Conservation (phyloP, 2,797 vertebrate genomes). For the Coluber constrictor region DNA sequence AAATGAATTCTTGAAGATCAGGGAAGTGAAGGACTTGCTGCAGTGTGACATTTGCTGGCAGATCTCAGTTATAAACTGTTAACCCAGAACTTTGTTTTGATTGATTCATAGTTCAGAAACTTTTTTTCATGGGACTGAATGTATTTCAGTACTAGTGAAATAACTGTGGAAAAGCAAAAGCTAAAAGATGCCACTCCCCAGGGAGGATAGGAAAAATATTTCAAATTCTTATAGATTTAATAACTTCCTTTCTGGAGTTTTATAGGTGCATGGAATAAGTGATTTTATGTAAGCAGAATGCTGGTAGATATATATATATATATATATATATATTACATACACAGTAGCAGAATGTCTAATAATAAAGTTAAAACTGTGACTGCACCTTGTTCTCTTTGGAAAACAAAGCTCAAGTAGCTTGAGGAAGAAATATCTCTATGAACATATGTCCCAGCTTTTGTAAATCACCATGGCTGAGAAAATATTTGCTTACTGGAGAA, state of each 20-base stretch:
- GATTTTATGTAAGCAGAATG: background rate
- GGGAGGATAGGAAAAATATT: background rate
- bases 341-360: background rate
- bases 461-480: background rate
- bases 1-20: background rate
- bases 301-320: too few relatives aligned
- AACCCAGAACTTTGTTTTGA: background rate
- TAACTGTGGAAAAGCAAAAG: background rate
- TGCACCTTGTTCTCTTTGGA: background rate
- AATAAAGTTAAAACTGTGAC: background rate
- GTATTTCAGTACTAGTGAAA: background rate
- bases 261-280: background rate
- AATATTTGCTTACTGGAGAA: background rate
- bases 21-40: background rate
- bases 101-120: background rate
- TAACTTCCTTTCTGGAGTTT: background rate
- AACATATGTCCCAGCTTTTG: background rate
- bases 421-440: background rate
- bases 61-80: background rate
- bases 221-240: background rate
- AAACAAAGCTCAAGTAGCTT: background rate
- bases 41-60: background rate
- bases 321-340: too few relatives aligned
- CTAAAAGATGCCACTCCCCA: background rate
- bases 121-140: background rate